phyloP scores from a whole-genome alignment of 2,797 vertebrate genomes.

The Cottoperca gobio region DNA sequence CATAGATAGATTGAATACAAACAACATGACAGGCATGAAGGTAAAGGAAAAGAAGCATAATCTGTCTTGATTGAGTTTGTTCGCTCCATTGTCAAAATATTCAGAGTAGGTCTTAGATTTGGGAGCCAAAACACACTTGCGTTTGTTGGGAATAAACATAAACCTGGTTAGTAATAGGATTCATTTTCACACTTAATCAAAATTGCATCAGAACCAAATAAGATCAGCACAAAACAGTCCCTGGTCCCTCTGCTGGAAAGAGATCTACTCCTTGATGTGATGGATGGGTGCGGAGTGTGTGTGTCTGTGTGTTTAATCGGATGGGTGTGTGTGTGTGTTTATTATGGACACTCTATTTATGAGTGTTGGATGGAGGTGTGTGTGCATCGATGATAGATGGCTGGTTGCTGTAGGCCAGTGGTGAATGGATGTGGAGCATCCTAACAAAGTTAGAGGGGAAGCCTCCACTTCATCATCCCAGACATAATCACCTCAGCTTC shows the following conservation, averaged over 20 bases:
- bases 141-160: slow-evolving; percentile 73
- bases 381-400: slow-evolving; percentile 82
- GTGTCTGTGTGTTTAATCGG: slow-evolving; percentile 37
- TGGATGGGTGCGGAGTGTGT: slow-evolving; percentile 75
- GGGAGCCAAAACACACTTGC: slow-evolving; percentile 46
- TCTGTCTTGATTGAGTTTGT: slow-evolving; percentile 67
- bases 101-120: slow-evolving; percentile 56
- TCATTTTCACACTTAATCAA: slow-evolving; percentile 81
- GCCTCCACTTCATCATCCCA: slow-evolving; percentile 87
- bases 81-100: slow-evolving; percentile 70
- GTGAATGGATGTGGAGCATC: slow-evolving; percentile 83
- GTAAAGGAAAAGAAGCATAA: slow-evolving; percentile 48
- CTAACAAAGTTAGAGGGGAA: slow-evolving; percentile 83
- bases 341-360: slow-evolving; percentile 69
- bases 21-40: slow-evolving; percentile 47
- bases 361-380: slow-evolving; percentile 72
- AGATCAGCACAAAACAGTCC: slow-evolving; percentile 73
- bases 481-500: slow-evolving; percentile 87
- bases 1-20: slow-evolving; percentile 70
- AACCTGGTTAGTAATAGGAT: slow-evolving; percentile 76
- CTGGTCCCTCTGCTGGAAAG: slow-evolving; percentile 68
- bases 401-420: slow-evolving; percentile 78
- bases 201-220: slow-evolving; percentile 79
- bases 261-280: slow-evolving; percentile 79
- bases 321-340: slow-evolving; percentile 62